Conservation (phyloP, 2,113 vertebrate species). For the Tiliqua scincoides region DNA sequence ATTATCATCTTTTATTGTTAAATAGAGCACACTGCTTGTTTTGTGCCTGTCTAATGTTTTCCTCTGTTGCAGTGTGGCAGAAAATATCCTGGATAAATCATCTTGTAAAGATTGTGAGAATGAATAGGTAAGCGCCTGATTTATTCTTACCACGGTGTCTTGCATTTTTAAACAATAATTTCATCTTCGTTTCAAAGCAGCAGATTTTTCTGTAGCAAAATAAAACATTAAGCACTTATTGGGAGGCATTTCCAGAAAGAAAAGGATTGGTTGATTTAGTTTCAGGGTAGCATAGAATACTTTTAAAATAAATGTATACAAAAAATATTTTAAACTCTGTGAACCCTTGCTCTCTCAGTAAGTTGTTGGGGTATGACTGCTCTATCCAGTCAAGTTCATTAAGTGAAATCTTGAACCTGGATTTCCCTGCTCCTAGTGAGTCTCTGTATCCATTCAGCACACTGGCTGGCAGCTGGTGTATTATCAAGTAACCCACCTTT, state of each 20-base stretch:
- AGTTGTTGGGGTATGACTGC: not conserved
- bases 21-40: not conserved
- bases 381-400: too few relatives aligned
- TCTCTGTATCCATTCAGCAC: not conserved
- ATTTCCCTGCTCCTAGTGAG: not conserved
- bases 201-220: not conserved
- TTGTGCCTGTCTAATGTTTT: constrained; percentile 1
- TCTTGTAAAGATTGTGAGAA: constrained; percentile 5
- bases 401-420: not conserved
- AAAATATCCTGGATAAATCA: constrained; percentile 10
- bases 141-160: not conserved
- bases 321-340: not conserved
- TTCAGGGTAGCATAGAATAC: not conserved
- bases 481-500: too few relatives aligned
- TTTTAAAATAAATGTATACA: not conserved
- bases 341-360: not conserved
- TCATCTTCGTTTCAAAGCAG: not conserved
- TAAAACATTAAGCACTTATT: not conserved
- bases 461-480: too few relatives aligned
- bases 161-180: not conserved
- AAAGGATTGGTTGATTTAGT: not conserved
- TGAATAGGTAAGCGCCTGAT: not conserved
- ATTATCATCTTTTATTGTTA: constrained; percentile 13
- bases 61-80: constrained; percentile 25
- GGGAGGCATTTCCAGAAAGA: not conserved